These are phyloP conservation scores for Adineta ricciae DNA, from an alignment of 2,888 invertebrate species.

Conservation along the genomic window DNA sequence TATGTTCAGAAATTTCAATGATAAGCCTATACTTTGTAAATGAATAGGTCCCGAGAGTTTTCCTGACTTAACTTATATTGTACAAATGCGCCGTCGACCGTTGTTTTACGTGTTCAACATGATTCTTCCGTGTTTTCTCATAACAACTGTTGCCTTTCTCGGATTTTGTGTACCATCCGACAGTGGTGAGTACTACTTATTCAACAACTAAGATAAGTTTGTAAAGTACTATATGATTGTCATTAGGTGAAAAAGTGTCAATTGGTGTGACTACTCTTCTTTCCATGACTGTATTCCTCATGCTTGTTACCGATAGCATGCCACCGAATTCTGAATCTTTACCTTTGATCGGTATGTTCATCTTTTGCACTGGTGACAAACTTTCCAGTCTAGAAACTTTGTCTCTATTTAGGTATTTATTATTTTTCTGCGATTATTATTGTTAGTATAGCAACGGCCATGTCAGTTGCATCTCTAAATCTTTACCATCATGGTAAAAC, in stretches of 20 bases:
- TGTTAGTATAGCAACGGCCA: slow-evolving; percentile 52
- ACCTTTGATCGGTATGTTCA: slow-evolving; percentile 49
- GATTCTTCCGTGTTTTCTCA: slow-evolving; percentile 55
- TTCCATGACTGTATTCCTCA: slow-evolving; percentile 56
- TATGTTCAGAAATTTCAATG: too few species aligned
- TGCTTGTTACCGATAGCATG: slow-evolving; percentile 56
- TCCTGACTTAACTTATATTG: slow-evolving; percentile 53
- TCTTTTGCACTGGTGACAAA: too few species aligned
- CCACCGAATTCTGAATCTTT: slow-evolving; percentile 57
- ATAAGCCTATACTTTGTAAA: not conserved
- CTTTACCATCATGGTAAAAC: slow-evolving; percentile 61
- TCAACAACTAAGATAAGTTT: not conserved
- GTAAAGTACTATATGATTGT: not conserved
- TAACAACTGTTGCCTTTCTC: slow-evolving; percentile 54
- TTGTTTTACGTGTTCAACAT: slow-evolving; percentile 55
- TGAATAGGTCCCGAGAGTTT: slow-evolving; percentile 45
- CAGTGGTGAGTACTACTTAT: slow-evolving; percentile 41
- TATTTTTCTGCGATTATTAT: slow-evolving; percentile 56
- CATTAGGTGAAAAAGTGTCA: slow-evolving; percentile 47
- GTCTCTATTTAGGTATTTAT: slow-evolving; percentile 52
- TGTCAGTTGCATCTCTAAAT: slow-evolving; percentile 52
- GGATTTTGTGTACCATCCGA: slow-evolving; percentile 57
- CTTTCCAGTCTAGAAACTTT: too few species aligned
- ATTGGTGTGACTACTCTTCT: slow-evolving; percentile 55
- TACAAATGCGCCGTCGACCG: slow-evolving; percentile 53